Base-by-base conservation (phyloP, 2,888 invertebrate species). In the Theretra japonica region DNA sequence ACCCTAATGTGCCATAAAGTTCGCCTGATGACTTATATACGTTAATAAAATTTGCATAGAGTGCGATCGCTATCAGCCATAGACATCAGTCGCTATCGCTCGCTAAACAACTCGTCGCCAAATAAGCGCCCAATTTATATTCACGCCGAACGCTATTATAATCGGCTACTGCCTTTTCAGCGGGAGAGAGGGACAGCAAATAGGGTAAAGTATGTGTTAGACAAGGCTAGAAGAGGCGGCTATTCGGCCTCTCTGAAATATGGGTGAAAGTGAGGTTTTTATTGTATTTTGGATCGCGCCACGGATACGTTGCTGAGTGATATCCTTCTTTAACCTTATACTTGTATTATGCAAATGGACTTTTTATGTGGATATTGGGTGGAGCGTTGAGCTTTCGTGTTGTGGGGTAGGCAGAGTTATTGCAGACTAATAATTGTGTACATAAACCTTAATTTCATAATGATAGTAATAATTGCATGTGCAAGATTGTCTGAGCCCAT, bases 111-210 rank as follows among this genome's bases (percentile, higher is more conserved):
- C 88, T 93, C 92, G 87, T 88, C 88, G 90, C 89, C 41, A 92
- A 90, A 92, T 92, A 91, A 93, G 86, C 84, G 84, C 87, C 91
- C 91, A 89, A 92, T 93, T 93, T 89, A 88, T 93, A 93, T 93
- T 91, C 93, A 86, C 83, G 80, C 81, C 83, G 78, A 82, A 74
- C 83, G 76, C 77, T 80, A 91, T 92, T 89, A 91, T 92, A 91
- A 90, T 90, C 89, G 87, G 82, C 79, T 77, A 80, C 79, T 80
- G 81, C 80, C 78, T 76, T 71, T 77, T 76, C 75, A 72, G 60
- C 71, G 76, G 48, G 71, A 59, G 79, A 86, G 69, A 73, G 83
- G 73, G 86, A 86, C 28, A 73, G 76, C 50, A 71, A 48, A 81
- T 78, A 71, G 70, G 73, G 69, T 70, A 65, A 65, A 68, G 70